Percentiles rank a stretch among this genome's conserved stretches.
These are phyloP conservation scores for Onchidella celtica DNA, from an alignment of 2,888 invertebrate genomes.

Conservation along the genomic window DNA sequence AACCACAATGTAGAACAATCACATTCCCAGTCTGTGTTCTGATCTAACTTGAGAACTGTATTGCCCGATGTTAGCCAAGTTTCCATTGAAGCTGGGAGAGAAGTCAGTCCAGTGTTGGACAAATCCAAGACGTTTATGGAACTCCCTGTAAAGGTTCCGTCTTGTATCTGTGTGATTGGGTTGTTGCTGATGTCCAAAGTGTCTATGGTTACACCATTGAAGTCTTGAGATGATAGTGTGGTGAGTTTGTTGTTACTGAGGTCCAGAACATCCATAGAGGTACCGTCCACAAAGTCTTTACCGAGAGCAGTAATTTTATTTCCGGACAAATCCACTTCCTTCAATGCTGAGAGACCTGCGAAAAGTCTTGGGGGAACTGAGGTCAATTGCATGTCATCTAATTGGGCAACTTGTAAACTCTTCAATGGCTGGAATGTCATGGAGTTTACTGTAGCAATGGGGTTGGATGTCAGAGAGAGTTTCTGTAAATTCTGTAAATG, in stretches of 20 bases:
- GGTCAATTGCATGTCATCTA: background rate
- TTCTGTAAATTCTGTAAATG: background rate
- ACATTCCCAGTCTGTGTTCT: slow-evolving; percentile 59
- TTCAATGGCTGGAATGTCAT: background rate
- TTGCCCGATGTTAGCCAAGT: background rate
- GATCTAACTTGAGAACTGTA: slow-evolving; percentile 21
- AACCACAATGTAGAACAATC: slow-evolving; percentile 66
- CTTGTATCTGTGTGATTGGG: background rate
- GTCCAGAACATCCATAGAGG: slow-evolving; percentile 26
- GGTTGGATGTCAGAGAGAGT: slow-evolving; percentile 45
- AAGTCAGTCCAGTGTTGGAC: slow-evolving; percentile 22
- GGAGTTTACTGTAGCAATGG: background rate
- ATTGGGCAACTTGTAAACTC: background rate
- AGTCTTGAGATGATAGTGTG: background rate
- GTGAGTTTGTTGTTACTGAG: background rate
- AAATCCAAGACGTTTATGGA: background rate
- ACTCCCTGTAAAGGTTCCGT: slow-evolving; percentile 6
- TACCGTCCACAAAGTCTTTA: slow-evolving; percentile 15
- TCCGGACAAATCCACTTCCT: slow-evolving; percentile 53
- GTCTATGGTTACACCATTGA: background rate
- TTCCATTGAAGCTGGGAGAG: slow-evolving; percentile 25
- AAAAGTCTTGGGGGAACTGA: background rate
- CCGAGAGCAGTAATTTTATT: slow-evolving; percentile 13
- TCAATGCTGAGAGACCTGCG: slow-evolving; percentile 46
- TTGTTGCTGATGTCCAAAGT: background rate